These are phyloP conservation scores for Dolichoris vasculosae DNA, from an alignment of 1,140 invertebrate species.

Conservation along the genomic window DNA sequence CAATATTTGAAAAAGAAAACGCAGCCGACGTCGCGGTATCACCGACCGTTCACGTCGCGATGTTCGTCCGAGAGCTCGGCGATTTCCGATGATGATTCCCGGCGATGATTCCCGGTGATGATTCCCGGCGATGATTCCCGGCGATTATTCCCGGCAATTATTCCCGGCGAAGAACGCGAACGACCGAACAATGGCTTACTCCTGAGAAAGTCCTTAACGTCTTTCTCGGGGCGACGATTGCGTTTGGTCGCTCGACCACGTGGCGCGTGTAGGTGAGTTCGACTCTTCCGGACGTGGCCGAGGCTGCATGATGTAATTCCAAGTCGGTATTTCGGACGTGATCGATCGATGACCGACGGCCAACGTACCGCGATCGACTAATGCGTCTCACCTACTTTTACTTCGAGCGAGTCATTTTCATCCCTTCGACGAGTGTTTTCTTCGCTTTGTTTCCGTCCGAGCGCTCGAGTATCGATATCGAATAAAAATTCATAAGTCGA, in stretches of 20 bases:
- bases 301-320: conserved; percentile 35
- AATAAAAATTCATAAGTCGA: neutral
- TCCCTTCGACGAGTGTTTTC: neutral
- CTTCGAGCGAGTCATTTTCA: neutral
- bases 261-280: neutral
- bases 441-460: neutral
- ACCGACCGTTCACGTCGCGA: neutral
- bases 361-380: neutral
- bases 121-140: no score
- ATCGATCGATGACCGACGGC: conserved; percentile 20
- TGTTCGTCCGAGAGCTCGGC: neutral
- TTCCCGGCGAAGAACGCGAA: no score
- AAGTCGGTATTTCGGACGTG: conserved; percentile 13
- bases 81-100: neutral
- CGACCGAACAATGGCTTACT: no score
- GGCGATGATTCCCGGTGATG: no score
- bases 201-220: no score
- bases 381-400: neutral
- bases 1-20: neutral
- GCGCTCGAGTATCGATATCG: neutral
- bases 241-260: no score
- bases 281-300: neutral
- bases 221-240: no score
- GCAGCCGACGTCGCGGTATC: neutral
- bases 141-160: no score